These are phyloP conservation scores for Homarus americanus DNA, from an alignment of 1,140 invertebrate genomes.

Conservation along the genomic window DNA sequence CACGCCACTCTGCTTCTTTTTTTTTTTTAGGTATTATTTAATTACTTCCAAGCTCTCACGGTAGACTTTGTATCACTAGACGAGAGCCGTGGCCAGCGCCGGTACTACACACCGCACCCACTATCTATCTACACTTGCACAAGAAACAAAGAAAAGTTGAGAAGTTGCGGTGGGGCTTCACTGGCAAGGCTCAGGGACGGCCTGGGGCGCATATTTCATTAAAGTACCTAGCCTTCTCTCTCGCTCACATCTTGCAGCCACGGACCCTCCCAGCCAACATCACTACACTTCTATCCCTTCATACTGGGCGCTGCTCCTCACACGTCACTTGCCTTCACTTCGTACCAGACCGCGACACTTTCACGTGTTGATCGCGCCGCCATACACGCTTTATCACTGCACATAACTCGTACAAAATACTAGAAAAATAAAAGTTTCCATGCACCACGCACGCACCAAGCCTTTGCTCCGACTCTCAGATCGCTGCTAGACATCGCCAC, in stretches of 20 bases:
- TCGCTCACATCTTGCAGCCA: conserved; percentile 63
- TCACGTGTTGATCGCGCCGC: conserved; percentile 52
- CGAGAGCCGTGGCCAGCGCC: not conserved
- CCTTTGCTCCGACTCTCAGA: conserved; percentile 55
- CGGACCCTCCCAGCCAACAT: conserved; percentile 43
- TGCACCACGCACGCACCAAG: conserved; percentile 57
- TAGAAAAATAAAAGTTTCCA: conserved; percentile 43
- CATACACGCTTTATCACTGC: conserved; percentile 41
- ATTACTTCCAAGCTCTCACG: not conserved
- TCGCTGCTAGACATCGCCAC: conserved; percentile 42
- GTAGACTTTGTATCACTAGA: too few relatives aligned
- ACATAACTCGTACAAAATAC: conserved; percentile 51
- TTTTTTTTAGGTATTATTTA: not conserved
- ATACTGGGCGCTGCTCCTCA: not conserved
- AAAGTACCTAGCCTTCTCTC: conserved; percentile 68
- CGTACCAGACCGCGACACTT: conserved; percentile 44
- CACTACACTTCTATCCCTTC: conserved; percentile 14
- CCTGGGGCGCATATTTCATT: conserved; percentile 66
- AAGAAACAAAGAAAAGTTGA: conserved; percentile 70
- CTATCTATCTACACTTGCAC: conserved; percentile 55
- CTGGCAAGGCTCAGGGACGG: conserved; percentile 60
- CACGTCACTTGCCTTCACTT: conserved; percentile 9
- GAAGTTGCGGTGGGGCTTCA: conserved; percentile 64
- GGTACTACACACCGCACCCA: not conserved
- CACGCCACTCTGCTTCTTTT: not conserved